Base-by-base conservation (phyloP, 2,113 vertebrate genomes). In the Blennius ocellaris region DNA sequence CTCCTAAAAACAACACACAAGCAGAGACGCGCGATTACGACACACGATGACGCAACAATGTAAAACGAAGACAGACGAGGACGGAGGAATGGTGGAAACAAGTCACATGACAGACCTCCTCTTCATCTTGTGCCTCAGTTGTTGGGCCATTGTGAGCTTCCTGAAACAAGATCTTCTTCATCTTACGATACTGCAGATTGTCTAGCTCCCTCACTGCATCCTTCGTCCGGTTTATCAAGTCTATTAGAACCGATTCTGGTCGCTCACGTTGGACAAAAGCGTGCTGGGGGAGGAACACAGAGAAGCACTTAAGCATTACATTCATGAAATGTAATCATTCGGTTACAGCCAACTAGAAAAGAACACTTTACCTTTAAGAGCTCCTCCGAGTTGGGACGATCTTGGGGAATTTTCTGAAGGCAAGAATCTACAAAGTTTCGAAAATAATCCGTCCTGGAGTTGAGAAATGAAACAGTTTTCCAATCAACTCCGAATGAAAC, bases 391-490 rank as follows among this genome's bases (percentile, higher is more conserved):
- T 95, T 99, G 50, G 98, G 97, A 73, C 98, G 94, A 89, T 99
- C 98, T 92, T 99, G 97, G 91, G 97, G 97, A 85, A 98, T 94
- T 94, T 99, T 99, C 95, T 99, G 97, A 89, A 99, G 97, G 89
- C 98, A 99, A 90, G 98, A 99, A 94, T 99, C 98, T 93, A 99
- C 96, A 94, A 99, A 99, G 93, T 99, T 99, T 91, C 98, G 90
- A 90, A 99, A 99, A 94, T 97, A 98, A 90, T 99, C 97, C 90
- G 97, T 96, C 98, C 98, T 99, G 85, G 67, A 81, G 73, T 52
- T 52, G 59, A 54, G 55, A 59, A 4, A 64, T 75, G 60, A 92
- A 80, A 78, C 16, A 2, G 21, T 30, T 30, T 30, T 30, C 4
- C 21, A 30, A 30, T 30, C 4, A 30, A 30, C 21, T 4, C 4